These are phyloP conservation scores for Beaufortia kweichowensis DNA, from an alignment of 2,113 vertebrate species.

Conservation along the genomic window DNA sequence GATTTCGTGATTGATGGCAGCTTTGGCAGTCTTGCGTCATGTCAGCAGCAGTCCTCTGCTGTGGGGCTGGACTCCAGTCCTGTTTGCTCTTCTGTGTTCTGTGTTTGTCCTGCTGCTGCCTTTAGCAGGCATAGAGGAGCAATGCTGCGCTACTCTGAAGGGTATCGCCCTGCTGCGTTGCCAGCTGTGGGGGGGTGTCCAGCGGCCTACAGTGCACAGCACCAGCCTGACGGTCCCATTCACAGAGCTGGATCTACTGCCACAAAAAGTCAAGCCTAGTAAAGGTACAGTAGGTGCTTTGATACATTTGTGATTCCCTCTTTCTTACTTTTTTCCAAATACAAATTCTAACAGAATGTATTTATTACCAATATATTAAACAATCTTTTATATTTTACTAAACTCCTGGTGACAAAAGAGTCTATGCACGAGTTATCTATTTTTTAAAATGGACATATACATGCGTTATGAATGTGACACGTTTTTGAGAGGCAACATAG, in stretches of 20 bases:
- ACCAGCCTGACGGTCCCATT: constrained; percentile 85
- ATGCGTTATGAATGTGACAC: too few relatives aligned
- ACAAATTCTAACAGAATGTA: too few relatives aligned
- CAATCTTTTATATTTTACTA: too few relatives aligned
- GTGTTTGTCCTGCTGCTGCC: constrained; percentile 82
- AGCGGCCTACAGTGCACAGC: constrained; percentile 66
- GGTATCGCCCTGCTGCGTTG: constrained; percentile 80
- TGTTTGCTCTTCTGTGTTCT: constrained; percentile 78
- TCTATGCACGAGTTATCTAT: too few relatives aligned
- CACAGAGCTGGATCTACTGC: constrained; percentile 75
- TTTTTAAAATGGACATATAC: too few relatives aligned
- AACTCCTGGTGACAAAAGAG: too few relatives aligned
- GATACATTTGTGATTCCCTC: too few relatives aligned
- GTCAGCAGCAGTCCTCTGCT: constrained; percentile 73
- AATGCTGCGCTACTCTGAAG: constrained; percentile 71
- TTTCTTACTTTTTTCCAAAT: too few relatives aligned
- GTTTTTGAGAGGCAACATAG: too few relatives aligned
- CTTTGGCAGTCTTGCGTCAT: constrained; percentile 76
- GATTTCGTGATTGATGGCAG: constrained; percentile 69
- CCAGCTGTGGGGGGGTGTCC: constrained; percentile 67
- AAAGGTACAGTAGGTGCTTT: constrained; percentile 74
- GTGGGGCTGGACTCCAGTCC: constrained; percentile 75
- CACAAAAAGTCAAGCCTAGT: constrained; percentile 77
- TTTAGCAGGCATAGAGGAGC: constrained; percentile 76
- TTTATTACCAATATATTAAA: too few relatives aligned